These are phyloP conservation scores for Myrmophylax atrothorax DNA, from an alignment of 2,113 vertebrate species.

Conservation along the genomic window DNA sequence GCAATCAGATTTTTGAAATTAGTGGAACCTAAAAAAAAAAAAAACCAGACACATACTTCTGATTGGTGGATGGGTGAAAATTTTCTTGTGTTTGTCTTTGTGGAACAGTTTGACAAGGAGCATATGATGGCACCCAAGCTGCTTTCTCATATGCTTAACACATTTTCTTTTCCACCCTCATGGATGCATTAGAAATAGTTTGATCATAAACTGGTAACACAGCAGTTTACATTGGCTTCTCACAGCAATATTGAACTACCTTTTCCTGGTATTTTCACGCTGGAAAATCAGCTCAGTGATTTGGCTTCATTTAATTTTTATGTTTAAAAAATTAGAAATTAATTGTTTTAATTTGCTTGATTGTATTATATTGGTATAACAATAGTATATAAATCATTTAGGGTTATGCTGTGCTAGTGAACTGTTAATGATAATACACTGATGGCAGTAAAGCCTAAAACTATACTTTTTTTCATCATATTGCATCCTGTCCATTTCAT, in stretches of 20 bases:
- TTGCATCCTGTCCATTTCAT: background rate
- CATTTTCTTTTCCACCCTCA: background rate
- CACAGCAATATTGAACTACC: background rate
- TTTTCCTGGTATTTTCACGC: background rate
- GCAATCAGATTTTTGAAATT: background rate
- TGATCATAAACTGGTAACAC: background rate
- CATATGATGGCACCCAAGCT: background rate
- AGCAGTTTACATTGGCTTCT: background rate
- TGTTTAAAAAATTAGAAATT: background rate
- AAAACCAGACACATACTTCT: background rate
- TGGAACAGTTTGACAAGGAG: constrained; percentile 19
- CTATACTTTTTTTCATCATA: background rate
- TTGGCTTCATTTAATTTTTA: background rate
- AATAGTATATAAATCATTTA: background rate
- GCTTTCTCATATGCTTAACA: constrained; percentile 31
- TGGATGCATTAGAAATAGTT: constrained; percentile 13
- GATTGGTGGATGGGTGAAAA: background rate
- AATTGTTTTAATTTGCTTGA: background rate
- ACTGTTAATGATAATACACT: background rate
- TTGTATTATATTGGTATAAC: background rate
- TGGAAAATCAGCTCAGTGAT: background rate
- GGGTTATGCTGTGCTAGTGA: background rate
- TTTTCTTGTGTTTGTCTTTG: background rate
- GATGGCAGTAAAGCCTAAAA: background rate
- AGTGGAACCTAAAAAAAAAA: background rate